Percentiles rank a stretch among this genome's conserved stretches.
Conservation (phyloP, 1,140 invertebrate species). For the Drosophila trapezifrons region DNA sequence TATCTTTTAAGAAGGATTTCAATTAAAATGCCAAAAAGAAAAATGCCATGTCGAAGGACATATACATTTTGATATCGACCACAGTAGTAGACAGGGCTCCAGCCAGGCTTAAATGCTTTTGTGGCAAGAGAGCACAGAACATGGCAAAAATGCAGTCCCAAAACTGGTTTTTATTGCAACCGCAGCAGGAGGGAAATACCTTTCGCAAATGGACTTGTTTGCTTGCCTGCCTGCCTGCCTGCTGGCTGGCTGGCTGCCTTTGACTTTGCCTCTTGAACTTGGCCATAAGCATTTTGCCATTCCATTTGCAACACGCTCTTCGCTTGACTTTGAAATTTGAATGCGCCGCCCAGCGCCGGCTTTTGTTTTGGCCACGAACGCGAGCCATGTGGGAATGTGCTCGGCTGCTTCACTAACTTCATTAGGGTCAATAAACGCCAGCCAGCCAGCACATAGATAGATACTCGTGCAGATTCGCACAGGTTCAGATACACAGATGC, state of each 20-base stretch:
- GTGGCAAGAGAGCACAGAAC: slow-evolving; percentile 45
- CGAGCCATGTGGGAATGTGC: slow-evolving; percentile 24
- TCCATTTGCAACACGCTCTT: slow-evolving; percentile 44
- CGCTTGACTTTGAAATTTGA: slow-evolving; percentile 73
- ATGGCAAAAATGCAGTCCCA: slow-evolving; percentile 46
- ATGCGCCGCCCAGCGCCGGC: slow-evolving; percentile 36
- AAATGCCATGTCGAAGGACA: slow-evolving; percentile 27
- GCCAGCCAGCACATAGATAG: slow-evolving; percentile 2
- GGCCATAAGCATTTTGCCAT: slow-evolving; percentile 65
- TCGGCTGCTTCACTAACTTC: slow-evolving; percentile 44
- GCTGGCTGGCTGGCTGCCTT: slow-evolving; percentile 9
- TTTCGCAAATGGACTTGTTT: slow-evolving; percentile 20
- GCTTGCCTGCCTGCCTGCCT: not conserved
- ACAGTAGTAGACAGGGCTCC: slow-evolving; percentile 19
- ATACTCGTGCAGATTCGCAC: slow-evolving; percentile 7
- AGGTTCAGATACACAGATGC: slow-evolving; percentile 27
- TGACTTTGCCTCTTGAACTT: slow-evolving; percentile 71
- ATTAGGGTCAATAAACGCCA: slow-evolving; percentile 82
- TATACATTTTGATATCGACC: slow-evolving; percentile 50
- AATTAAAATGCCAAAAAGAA: slow-evolving; percentile 67
- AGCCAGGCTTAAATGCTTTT: slow-evolving; percentile 64
- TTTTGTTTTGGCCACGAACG: slow-evolving; percentile 47
- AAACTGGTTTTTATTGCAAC: slow-evolving; percentile 68
- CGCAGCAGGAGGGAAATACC: slow-evolving; percentile 31
- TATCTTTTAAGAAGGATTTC: slow-evolving; percentile 47